Evolutionary conservation across 2,888 invertebrate genomes (phyloP).

Genomic region (Ichneumon xanthorius): DNA sequence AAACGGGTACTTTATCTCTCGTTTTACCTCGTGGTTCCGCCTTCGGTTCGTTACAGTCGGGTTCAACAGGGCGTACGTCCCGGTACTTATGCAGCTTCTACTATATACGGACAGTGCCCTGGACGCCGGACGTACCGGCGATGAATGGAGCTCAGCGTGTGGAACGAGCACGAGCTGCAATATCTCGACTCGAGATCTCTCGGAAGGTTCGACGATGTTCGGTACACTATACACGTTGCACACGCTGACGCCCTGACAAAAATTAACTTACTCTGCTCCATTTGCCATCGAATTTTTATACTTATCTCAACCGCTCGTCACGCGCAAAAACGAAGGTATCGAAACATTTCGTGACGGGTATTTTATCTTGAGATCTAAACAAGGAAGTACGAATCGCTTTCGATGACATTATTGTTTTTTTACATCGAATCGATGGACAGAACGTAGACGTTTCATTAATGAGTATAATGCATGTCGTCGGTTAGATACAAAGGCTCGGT

Average conservation of each 20-base stretch:
- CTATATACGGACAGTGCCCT: slow-evolving; percentile 3
- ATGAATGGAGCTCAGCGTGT: slow-evolving; percentile 47
- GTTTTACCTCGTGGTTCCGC: slow-evolving; percentile 34
- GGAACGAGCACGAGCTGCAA: slow-evolving; percentile 49
- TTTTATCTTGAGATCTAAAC: not conserved
- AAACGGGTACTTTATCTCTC: slow-evolving; percentile 31
- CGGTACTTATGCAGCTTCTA: slow-evolving; percentile 35
- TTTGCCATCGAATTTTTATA: not conserved
- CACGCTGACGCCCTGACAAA: slow-evolving; percentile 6
- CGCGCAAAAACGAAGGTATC: not conserved
- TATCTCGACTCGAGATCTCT: slow-evolving; percentile 42
- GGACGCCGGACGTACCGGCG: slow-evolving; percentile 42
- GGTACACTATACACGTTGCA: slow-evolving; percentile 12
- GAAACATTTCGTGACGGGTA: not conserved
- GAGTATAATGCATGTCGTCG: slow-evolving; percentile 15
- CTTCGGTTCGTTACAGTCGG: slow-evolving; percentile 41
- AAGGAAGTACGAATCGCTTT: not conserved
- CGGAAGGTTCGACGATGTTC: slow-evolving; percentile 36
- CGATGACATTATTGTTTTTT: not conserved
- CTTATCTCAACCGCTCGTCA: not conserved
- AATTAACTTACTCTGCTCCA: not conserved
- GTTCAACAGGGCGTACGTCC: slow-evolving; percentile 49
- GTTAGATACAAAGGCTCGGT: slow-evolving; percentile 4
- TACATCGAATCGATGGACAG: not conserved
- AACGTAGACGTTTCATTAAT: not conserved